phyloP scores from a whole-genome alignment of 2,797 vertebrate genomes.

The Pantherophis alleghaniensis region DNA sequence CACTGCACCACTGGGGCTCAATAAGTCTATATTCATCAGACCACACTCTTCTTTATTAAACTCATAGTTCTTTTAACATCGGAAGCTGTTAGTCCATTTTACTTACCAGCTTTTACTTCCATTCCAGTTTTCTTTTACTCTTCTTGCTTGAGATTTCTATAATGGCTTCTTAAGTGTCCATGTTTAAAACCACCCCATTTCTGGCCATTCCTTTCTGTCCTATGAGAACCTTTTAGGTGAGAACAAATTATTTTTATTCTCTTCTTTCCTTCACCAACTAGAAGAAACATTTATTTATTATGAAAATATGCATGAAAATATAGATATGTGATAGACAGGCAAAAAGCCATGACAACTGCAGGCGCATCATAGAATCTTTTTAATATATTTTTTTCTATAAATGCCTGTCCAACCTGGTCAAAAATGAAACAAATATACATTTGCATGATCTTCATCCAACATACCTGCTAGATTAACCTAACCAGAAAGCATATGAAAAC shows the following conservation, averaged over 20 bases:
- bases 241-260: background rate
- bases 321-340: background rate
- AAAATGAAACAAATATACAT: constrained; percentile 33
- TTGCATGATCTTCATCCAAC: background rate
- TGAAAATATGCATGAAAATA: background rate
- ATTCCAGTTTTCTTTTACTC: background rate
- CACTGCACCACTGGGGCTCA: background rate
- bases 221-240: background rate
- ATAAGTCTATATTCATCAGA: background rate
- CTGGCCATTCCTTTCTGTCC: background rate
- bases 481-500: constrained; percentile 32
- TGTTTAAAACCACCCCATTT: background rate
- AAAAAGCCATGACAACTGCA: background rate
- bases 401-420: background rate
- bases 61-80: background rate
- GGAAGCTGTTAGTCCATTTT: background rate
- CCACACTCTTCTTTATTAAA: background rate
- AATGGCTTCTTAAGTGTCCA: background rate
- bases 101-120: background rate
- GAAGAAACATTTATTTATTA: background rate
- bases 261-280: background rate
- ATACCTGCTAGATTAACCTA: constrained; percentile 3
- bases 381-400: background rate
- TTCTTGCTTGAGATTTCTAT: background rate
- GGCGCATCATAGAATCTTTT: background rate